phyloP scores from a whole-genome alignment of 2,888 invertebrate genomes.

The Therioaphis trifolii region DNA sequence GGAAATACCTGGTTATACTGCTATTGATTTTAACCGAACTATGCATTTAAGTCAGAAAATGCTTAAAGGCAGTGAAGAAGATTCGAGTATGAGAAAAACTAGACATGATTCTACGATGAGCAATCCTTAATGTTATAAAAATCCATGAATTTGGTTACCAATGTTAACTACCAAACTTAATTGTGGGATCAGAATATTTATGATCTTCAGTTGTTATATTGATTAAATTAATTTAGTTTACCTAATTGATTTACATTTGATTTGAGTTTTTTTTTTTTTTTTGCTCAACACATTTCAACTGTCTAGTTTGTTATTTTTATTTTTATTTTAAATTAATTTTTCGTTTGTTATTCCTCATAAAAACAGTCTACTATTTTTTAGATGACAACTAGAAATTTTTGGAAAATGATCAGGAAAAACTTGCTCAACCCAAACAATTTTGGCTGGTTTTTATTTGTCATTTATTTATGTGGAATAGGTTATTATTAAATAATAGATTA shows the following conservation, averaged over 20 bases:
- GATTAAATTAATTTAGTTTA: neutral
- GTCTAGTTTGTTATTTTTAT: too few species aligned
- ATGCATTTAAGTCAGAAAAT: conserved; percentile 87
- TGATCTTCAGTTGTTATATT: conserved; percentile 1
- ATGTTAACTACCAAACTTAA: neutral
- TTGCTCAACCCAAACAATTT: neutral
- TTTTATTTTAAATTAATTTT: too few species aligned
- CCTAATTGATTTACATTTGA: neutral
- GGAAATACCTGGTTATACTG: conserved; percentile 80
- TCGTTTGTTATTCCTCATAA: neutral
- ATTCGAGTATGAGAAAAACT: conserved; percentile 81
- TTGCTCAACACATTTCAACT: neutral
- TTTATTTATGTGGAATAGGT: neutral
- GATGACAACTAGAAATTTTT: neutral
- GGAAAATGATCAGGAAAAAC: neutral
- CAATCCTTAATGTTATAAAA: conserved; percentile 68
- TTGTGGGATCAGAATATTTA: conserved; percentile 7
- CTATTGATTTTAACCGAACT: conserved; percentile 94
- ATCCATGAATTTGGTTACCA: neutral
- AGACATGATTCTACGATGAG: conserved; percentile 82
- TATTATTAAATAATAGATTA: neutral
- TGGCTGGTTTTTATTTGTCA: neutral
- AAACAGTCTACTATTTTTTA: neutral
- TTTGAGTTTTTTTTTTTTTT: neutral
- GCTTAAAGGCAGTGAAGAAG: conserved; percentile 75